phyloP scores from a whole-genome alignment of 2,113 vertebrate genomes.

The Edolisoma coerulescens region DNA sequence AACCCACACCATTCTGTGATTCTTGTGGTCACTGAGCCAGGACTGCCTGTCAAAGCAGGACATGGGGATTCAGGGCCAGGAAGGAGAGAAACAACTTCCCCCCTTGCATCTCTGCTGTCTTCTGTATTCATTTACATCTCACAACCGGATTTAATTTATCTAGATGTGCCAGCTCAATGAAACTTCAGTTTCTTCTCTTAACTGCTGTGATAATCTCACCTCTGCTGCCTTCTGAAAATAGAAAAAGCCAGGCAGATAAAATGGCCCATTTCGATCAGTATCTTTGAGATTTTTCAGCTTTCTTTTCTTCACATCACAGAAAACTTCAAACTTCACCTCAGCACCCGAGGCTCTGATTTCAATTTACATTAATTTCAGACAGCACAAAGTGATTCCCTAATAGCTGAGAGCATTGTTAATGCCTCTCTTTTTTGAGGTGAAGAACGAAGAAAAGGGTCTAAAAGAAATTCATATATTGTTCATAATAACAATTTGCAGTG shows the following conservation, averaged over 20 bases:
- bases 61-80: neutral
- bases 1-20: neutral
- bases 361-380: conserved; percentile 35
- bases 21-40: neutral
- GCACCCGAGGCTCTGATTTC: neutral
- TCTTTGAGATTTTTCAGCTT: neutral
- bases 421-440: neutral
- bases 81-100: neutral
- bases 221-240: neutral
- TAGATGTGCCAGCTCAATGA: neutral
- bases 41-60: neutral
- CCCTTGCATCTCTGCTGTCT: neutral
- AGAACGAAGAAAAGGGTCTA: neutral
- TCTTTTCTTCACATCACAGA: neutral
- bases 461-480: neutral
- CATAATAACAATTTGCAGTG: neutral
- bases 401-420: neutral
- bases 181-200: neutral
- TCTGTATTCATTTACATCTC: neutral
- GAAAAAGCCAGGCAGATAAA: neutral
- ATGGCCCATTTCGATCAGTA: neutral
- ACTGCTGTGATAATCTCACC: neutral
- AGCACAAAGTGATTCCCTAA: neutral
- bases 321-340: conserved; percentile 12
- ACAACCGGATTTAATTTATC: neutral